A percentile compares a stretch with the other conserved stretches of the same genome.
Evolutionary conservation across 2,797 vertebrate genomes (phyloP).

Genomic region (Nasua narica): DNA sequence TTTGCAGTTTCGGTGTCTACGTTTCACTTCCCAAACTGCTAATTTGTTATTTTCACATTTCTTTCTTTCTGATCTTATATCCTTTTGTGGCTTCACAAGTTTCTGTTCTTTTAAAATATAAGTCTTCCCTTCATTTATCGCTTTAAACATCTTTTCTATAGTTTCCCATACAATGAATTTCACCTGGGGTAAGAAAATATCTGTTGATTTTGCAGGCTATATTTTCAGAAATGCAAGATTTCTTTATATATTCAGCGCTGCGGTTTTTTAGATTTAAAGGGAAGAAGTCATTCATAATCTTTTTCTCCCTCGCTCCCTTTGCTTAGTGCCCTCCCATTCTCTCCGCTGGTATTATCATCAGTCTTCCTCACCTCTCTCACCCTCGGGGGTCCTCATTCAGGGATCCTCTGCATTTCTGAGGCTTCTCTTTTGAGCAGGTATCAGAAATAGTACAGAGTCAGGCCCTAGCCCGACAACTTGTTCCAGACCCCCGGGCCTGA

Average conservation of each 20-base stretch:
- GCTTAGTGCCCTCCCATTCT: neutral
- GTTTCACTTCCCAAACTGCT: neutral
- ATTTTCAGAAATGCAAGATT: neutral
- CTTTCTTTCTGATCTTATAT: neutral
- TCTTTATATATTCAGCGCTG: neutral
- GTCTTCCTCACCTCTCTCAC: neutral
- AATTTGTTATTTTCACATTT: neutral
- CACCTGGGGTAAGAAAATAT: neutral
- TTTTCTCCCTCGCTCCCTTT: neutral
- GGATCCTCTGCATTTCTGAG: neutral
- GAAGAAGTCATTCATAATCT: neutral
- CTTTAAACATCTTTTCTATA: neutral
- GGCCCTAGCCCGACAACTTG: neutral
- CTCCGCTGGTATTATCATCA: neutral
- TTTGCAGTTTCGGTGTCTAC: neutral
- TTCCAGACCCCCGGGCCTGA: neutral
- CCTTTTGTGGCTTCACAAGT: neutral
- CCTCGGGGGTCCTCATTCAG: neutral
- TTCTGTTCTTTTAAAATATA: slow-evolving; percentile 20
- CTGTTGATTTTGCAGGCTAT: neutral
- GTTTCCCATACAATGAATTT: slow-evolving; percentile 15
- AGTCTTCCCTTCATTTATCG: neutral
- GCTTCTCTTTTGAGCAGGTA: neutral
- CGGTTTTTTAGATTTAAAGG: neutral
- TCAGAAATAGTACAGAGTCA: neutral